phyloP scores from a whole-genome alignment of 2,113 vertebrate species.

The Elanus axillaris region DNA sequence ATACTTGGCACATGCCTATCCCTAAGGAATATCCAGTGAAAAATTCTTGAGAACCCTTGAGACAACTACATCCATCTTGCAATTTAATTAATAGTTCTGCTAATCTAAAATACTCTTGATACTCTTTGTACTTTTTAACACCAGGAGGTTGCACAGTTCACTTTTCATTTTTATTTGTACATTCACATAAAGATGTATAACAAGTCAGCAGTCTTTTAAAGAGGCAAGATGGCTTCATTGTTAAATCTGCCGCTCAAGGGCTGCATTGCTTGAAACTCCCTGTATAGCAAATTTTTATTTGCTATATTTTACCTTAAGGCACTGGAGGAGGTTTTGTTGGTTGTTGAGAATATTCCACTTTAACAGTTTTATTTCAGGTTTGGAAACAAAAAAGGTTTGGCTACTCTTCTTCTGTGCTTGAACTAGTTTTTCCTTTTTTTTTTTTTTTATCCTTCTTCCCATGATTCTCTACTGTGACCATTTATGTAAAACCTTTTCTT shows the following conservation, averaged over 20 bases:
- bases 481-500: constrained; percentile 15
- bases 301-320: background rate
- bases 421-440: background rate
- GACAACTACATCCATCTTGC: background rate
- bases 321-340: background rate
- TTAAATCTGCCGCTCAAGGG: background rate
- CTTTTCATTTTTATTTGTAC: background rate
- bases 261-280: background rate
- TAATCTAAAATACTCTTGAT: background rate
- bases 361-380: constrained; percentile 57
- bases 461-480: background rate
- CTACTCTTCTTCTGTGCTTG: constrained; percentile 14
- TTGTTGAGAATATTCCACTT: background rate
- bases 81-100: background rate
- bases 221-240: background rate
- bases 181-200: accelerated
- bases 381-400: constrained; percentile 14
- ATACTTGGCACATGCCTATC: background rate
- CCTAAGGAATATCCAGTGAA: background rate
- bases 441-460: background rate
- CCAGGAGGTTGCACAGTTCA: background rate
- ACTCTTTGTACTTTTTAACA: background rate
- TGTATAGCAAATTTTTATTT: background rate
- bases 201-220: background rate
- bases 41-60: background rate